phyloP scores from a whole-genome alignment of 2,888 invertebrate species.

The Fragum whitleyi region DNA sequence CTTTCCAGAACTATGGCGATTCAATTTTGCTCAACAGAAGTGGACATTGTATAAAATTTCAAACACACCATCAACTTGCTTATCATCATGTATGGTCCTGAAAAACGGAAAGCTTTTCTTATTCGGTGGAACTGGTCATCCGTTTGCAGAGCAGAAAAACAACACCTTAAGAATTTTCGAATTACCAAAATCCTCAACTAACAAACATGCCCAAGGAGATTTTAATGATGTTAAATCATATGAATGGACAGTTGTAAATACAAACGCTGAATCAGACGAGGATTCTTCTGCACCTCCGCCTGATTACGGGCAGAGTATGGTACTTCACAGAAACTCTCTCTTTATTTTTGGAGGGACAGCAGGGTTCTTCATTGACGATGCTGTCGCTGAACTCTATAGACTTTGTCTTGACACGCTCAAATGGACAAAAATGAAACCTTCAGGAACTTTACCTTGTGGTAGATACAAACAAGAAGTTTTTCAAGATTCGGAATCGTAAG shows the following conservation, averaged over 20 bases:
- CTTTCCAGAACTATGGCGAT: slow-evolving; percentile 92
- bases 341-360: slow-evolving; percentile 20
- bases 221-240: neutral
- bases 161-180: slow-evolving; percentile 1
- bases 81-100: slow-evolving; percentile 19
- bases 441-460: slow-evolving; percentile 7
- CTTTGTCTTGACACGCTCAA: neutral
- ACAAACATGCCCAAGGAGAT: neutral
- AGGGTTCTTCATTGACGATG: neutral
- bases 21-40: slow-evolving; percentile 90
- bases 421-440: slow-evolving; percentile 10
- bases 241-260: neutral
- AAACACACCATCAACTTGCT: neutral
- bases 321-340: neutral
- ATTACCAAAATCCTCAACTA: neutral
- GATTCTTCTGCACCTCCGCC: neutral
- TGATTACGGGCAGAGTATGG: slow-evolving; percentile 26
- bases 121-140: slow-evolving; percentile 26
- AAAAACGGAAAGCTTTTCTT: slow-evolving; percentile 9
- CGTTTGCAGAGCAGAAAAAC: slow-evolving; percentile 12
- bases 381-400: slow-evolving; percentile 8
- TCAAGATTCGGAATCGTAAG: slow-evolving; percentile 17
- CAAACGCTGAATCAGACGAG: neutral
- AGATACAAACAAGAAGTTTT: slow-evolving; percentile 24
- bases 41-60: slow-evolving; percentile 87